Evolutionary conservation across 1,140 invertebrate species (phyloP), one percentile per base, ranked within the genome.

Genomic region (Penaeus chinensis): DNA sequence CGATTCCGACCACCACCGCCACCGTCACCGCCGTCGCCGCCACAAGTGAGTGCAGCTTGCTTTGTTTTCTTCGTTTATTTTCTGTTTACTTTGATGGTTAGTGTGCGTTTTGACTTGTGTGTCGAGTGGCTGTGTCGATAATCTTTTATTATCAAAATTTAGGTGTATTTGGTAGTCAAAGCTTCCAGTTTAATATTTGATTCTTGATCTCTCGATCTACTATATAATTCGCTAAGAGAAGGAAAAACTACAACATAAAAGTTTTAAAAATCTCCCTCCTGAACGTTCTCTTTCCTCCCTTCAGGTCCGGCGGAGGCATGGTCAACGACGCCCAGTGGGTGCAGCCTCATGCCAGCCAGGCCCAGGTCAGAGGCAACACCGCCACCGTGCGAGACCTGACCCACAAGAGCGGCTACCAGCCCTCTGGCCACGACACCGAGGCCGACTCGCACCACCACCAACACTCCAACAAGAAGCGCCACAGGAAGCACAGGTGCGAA

Each of bases 401-500:
- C 32, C 80, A 81, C 47, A 87, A 84, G 82, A 91, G 88, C 74
- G 89, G 87, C 0, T 90, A 90, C 77, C 81, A 78, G 19, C 87
- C 79, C 24, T 90, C 89, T 7, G 84, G 88, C 2, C 69, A 89
- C 22, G 91, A 90, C 83, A 90, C 80, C 79, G 90, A 79, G 71
- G 82, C 65, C 16, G 88, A 90, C 78, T 86, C 82, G 2, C 83
- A 82, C 18, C 82, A 87, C 60, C 85, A 87, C 77, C 79, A 89
- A 24, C 89, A 90, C 74, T 89, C 85, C 32, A 85, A 66, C 60
- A 90, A 89, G 54, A 88, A 89, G 22, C 74, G 89, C n/a, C 89
- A 90, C 71, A 90, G 91, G 84, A 90, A 90, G 77, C 91, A 92
- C 76, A 91, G 91, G 90, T 91, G 87, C 87, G 60, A 8, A 54